A percentile compares a stretch with the other conserved stretches of the same genome.
Evolutionary conservation across 2,888 invertebrate genomes (phyloP).

Genomic region (Epistrophella euchroma): DNA sequence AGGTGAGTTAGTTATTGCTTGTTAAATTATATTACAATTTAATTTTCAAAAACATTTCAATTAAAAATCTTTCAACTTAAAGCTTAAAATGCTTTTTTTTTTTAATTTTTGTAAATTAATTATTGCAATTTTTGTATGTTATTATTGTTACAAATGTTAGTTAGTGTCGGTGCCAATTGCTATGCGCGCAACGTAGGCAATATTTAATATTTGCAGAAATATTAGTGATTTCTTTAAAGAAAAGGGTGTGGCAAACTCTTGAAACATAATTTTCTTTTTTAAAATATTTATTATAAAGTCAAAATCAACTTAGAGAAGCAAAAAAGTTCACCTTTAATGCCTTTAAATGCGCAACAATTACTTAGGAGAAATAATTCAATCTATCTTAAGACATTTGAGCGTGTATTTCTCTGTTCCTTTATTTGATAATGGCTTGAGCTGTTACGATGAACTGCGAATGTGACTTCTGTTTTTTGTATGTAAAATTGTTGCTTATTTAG

Average conservation of each 20-base stretch:
- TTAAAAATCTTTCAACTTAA: not conserved
- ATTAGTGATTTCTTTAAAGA: conserved; percentile 35
- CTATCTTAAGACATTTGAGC: not conserved
- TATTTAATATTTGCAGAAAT: conserved; percentile 37
- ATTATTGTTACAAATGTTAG: not conserved
- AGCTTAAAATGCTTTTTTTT: not conserved
- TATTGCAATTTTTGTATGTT: not conserved
- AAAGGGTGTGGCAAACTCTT: conserved; percentile 69
- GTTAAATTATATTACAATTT: too few species aligned
- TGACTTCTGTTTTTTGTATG: not conserved
- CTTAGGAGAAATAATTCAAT: not conserved
- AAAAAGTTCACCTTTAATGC: conserved; percentile 7
- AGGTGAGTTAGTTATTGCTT: conserved; percentile 4
- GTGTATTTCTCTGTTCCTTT: not conserved
- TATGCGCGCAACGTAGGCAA: conserved; percentile 32
- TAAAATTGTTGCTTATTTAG: not conserved
- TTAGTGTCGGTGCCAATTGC: conserved; percentile 1
- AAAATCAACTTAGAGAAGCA: conserved; percentile 4
- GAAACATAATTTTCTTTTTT: conserved; percentile 19
- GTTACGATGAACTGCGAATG: not conserved
- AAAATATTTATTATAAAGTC: conserved; percentile 22
- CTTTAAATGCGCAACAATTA: conserved; percentile 64
- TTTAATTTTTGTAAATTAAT: not conserved
- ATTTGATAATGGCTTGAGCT: not conserved
- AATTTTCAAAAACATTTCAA: not conserved